Conservation (phyloP, 1,140 invertebrate species). For the Lepidotrigona ventralis region DNA sequence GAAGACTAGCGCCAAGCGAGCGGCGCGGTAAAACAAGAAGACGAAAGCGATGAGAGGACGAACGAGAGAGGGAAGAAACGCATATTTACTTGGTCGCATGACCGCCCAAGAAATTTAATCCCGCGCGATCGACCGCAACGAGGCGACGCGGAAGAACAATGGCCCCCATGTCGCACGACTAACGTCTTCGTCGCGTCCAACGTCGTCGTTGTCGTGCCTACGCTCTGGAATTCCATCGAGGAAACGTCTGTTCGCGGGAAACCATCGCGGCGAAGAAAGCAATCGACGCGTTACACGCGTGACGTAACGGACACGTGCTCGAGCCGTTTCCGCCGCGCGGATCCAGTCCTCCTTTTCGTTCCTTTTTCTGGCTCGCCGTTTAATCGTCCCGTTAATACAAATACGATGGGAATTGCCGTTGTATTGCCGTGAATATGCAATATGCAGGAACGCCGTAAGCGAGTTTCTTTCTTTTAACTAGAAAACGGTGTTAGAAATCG, state of each 20-base stretch:
- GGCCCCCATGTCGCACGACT: constrained; percentile 33
- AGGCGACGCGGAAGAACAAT: constrained; percentile 65
- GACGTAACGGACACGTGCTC: constrained; percentile 53
- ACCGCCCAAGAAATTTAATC: constrained; percentile 61
- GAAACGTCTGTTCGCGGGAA: constrained; percentile 21
- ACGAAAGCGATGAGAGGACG: neutral
- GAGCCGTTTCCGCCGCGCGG: neutral
- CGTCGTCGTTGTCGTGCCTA: neutral
- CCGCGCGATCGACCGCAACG: constrained; percentile 62
- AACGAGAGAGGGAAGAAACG: constrained; percentile 42
- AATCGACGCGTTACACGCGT: constrained; percentile 40
- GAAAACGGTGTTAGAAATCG: neutral
- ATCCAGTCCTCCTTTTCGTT: neutral
- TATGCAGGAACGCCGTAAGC: neutral
- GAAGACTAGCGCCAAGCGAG: neutral
- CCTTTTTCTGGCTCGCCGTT: neutral
- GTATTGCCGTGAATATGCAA: neutral
- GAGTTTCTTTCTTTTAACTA: neutral
- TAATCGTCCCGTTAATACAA: neutral
- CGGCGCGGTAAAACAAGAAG: neutral
- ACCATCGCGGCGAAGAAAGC: constrained; percentile 22
- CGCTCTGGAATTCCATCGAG: constrained; percentile 43
- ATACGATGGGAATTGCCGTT: neutral
- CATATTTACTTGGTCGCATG: constrained; percentile 55
- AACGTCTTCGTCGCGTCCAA: constrained; percentile 24